Percentiles rank a stretch among this genome's conserved stretches.
Conservation (phyloP, 2,888 invertebrate species). For the Phaedon cochleariae region DNA sequence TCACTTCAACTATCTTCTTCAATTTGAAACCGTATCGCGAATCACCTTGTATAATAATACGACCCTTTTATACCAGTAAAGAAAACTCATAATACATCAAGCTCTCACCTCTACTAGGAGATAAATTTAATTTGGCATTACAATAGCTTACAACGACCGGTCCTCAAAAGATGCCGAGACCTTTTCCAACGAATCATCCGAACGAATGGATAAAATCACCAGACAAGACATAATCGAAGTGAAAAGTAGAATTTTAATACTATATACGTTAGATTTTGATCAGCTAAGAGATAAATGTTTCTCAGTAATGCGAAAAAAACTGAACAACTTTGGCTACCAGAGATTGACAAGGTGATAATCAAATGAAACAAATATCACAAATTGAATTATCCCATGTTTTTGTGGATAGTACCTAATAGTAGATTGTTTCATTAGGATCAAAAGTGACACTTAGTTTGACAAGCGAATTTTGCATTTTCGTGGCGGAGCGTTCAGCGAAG, state of each 20-base stretch:
- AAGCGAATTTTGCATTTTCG: too few relatives aligned
- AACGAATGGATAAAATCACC: conserved; percentile 45
- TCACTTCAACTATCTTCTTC: too few relatives aligned
- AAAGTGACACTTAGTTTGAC: too few relatives aligned
- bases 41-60: not conserved
- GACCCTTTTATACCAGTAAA: not conserved
- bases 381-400: too few relatives aligned
- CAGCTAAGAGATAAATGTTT: conserved; percentile 4
- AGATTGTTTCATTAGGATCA: too few relatives aligned
- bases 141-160: conserved; percentile 40
- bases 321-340: conserved; percentile 7
- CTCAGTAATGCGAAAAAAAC: not conserved
- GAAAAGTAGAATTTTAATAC: conserved; percentile 57
- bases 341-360: not conserved
- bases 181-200: conserved; percentile 40
- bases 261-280: conserved; percentile 27
- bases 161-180: conserved; percentile 37
- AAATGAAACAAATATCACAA: too few relatives aligned
- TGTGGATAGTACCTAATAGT: too few relatives aligned
- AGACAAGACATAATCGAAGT: conserved; percentile 55
- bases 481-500: too few relatives aligned
- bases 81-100: conserved; percentile 17
- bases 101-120: conserved; percentile 6
- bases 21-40: not conserved
- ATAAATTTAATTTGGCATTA: conserved; percentile 40